These are phyloP conservation scores for Lochmaea crataegi DNA, from an alignment of 2,888 invertebrate species.

Conservation along the genomic window DNA sequence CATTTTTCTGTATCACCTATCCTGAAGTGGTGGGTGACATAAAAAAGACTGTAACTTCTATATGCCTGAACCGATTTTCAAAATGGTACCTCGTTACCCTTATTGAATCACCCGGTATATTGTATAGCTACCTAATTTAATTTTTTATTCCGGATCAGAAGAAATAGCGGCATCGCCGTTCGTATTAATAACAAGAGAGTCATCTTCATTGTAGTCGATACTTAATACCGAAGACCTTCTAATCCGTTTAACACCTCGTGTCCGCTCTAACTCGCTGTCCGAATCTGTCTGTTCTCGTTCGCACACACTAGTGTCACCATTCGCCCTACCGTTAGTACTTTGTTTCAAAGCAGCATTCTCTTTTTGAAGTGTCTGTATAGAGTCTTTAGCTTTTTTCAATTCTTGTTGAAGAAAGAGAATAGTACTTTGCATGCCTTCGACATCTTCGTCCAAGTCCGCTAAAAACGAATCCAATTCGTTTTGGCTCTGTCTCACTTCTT, in stretches of 20 bases:
- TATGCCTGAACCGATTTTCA: too few species aligned
- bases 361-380: conserved; percentile 70
- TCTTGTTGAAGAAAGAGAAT: conserved; percentile 95
- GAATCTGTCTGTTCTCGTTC: conserved; percentile 66
- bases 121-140: conserved; percentile 60
- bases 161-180: conserved; percentile 74
- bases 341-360: conserved; percentile 65
- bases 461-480: conserved; percentile 96
- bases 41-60: too few species aligned
- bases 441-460: conserved; percentile 95
- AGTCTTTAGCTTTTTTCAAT: conserved; percentile 83
- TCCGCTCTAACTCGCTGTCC: conserved; percentile 65
- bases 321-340: conserved; percentile 51
- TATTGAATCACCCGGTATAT: too few species aligned
- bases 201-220: conserved; percentile 80
- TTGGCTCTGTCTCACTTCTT: conserved; percentile 96
- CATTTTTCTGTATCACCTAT: too few species aligned
- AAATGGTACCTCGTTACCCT: too few species aligned
- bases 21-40: too few species aligned
- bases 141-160: conserved; percentile 62
- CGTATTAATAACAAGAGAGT: conserved; percentile 76
- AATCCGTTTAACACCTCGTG: conserved; percentile 73
- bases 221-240: conserved; percentile 78
- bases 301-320: conserved; percentile 59
- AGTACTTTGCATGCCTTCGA: conserved; percentile 98